A percentile compares a stretch with the other conserved stretches of the same genome.
These are phyloP conservation scores for Philopedon plagiatum DNA, from an alignment of 2,888 invertebrate species.

Conservation along the genomic window DNA sequence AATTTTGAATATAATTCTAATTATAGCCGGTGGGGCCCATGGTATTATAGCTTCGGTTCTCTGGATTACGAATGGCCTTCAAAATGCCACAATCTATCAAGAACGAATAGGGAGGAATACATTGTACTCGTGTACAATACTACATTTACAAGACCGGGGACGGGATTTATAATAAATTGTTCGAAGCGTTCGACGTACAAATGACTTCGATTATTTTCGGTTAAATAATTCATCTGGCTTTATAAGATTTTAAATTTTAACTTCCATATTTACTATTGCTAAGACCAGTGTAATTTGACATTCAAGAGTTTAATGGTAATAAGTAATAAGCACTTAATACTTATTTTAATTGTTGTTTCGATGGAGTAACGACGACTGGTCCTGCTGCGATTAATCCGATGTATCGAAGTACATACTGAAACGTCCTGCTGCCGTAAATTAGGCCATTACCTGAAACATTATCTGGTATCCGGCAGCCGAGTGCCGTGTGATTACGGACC, in stretches of 20 bases:
- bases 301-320: too few relatives aligned
- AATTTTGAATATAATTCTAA: constrained; percentile 53
- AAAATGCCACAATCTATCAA: constrained; percentile 57
- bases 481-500: constrained; percentile 61
- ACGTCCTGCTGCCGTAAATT: constrained; percentile 1
- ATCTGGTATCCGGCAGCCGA: constrained; percentile 60
- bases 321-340: too few relatives aligned
- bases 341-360: too few relatives aligned
- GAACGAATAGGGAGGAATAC: constrained; percentile 48
- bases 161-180: constrained; percentile 50
- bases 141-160: constrained; percentile 58
- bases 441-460: constrained; percentile 52
- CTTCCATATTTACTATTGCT: too few relatives aligned
- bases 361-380: too few relatives aligned
- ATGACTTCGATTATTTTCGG: too few relatives aligned
- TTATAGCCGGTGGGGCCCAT: constrained; percentile 39
- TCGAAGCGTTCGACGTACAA: constrained; percentile 28
- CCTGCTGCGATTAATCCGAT: not conserved
- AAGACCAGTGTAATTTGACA: too few relatives aligned
- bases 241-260: too few relatives aligned
- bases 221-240: too few relatives aligned
- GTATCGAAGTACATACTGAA: not conserved
- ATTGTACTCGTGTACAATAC: constrained; percentile 59
- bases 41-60: constrained; percentile 9
- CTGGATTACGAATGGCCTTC: constrained; percentile 43